These are phyloP conservation scores for Dasysyrphus tricinctus DNA, from an alignment of 2,888 invertebrate species.

Conservation along the genomic window DNA sequence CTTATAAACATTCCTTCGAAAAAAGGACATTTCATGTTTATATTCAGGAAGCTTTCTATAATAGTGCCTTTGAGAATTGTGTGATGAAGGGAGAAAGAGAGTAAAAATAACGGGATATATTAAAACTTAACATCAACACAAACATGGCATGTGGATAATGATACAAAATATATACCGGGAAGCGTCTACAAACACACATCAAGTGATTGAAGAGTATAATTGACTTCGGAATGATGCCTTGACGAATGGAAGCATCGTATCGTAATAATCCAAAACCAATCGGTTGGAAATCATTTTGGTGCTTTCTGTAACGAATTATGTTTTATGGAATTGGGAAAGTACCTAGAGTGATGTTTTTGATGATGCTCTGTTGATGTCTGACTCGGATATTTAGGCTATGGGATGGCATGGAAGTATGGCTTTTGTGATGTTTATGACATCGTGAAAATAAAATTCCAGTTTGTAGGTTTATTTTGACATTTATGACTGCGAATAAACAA, in stretches of 20 bases:
- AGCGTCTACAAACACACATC: slow-evolving; percentile 26
- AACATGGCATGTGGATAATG: slow-evolving; percentile 31
- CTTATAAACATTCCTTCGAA: too few species aligned
- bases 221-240: slow-evolving; percentile 58
- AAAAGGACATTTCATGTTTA: slow-evolving; percentile 36
- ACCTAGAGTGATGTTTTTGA: slow-evolving; percentile 25
- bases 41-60: not conserved
- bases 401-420: not conserved
- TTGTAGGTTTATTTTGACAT: slow-evolving; percentile 17
- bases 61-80: not conserved
- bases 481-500: slow-evolving; percentile 21
- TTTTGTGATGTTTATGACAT: slow-evolving; percentile 30
- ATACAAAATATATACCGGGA: slow-evolving; percentile 7
- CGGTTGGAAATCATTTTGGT: slow-evolving; percentile 50
- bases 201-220: slow-evolving; percentile 58
- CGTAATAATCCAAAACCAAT: slow-evolving; percentile 57
- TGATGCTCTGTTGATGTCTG: slow-evolving; percentile 21
- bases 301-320: slow-evolving; percentile 51
- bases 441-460: slow-evolving; percentile 37
- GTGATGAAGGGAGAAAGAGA: not conserved
- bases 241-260: slow-evolving; percentile 59
- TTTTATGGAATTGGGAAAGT: slow-evolving; percentile 26
- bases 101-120: not conserved
- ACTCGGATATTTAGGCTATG: not conserved
- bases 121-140: slow-evolving; percentile 17